These are phyloP conservation scores for Eumerus sabulonum DNA, from an alignment of 2,888 invertebrate genomes.

Conservation along the genomic window DNA sequence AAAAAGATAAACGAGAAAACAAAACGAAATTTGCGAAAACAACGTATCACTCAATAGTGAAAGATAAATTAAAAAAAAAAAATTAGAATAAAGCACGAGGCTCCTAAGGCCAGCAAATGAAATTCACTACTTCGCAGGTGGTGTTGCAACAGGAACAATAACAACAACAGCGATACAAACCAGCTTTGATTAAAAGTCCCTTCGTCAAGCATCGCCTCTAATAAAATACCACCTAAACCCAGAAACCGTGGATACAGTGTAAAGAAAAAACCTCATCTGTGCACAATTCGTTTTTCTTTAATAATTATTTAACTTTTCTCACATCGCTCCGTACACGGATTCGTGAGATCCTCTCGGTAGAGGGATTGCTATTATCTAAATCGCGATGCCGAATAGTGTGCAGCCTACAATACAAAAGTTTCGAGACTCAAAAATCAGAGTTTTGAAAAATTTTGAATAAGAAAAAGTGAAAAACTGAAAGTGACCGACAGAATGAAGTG, in stretches of 20 bases:
- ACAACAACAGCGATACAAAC: constrained; percentile 29
- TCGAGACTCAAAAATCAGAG: too few species aligned
- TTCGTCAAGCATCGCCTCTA: neutral
- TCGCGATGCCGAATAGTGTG: constrained; percentile 5
- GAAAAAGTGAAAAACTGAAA: constrained; percentile 2
- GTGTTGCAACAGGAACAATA: constrained; percentile 52
- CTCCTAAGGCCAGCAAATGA: constrained; percentile 40
- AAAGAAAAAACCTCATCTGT: neutral
- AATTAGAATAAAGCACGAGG: constrained; percentile 6
- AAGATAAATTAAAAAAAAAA: too few species aligned
- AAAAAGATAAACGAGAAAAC: constrained; percentile 22
- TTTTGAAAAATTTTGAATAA: constrained; percentile 10
- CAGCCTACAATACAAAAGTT: neutral
- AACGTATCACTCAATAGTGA: too few species aligned
- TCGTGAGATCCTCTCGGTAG: neutral
- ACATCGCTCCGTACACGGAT: too few species aligned
- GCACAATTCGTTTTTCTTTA: neutral
- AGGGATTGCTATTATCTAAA: constrained; percentile 8
- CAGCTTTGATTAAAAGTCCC: constrained; percentile 5
- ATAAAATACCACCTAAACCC: neutral
- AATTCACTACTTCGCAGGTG: constrained; percentile 33
- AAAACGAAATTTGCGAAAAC: constrained; percentile 17
- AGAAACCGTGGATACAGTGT: neutral
- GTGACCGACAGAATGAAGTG: neutral
- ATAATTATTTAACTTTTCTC: neutral